These are phyloP conservation scores for Falco peregrinus DNA, from an alignment of 2,797 vertebrate species.

Conservation along the genomic window DNA sequence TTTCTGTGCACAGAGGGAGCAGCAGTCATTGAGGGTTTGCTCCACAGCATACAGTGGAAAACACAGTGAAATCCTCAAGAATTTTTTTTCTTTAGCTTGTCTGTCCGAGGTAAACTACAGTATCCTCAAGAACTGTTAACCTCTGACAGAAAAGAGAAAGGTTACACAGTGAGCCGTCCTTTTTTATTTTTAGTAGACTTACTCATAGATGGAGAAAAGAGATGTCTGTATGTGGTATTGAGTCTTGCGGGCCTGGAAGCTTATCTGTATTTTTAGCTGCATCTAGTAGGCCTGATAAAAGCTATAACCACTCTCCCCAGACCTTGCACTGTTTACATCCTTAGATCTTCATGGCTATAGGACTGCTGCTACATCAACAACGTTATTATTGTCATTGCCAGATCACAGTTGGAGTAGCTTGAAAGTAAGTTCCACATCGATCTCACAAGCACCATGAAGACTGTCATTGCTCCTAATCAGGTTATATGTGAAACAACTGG, in stretches of 20 bases:
- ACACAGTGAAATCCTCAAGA: neutral
- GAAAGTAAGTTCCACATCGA: neutral
- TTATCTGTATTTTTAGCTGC: neutral
- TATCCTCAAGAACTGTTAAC: neutral
- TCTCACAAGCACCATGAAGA: neutral
- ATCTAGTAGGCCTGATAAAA: neutral
- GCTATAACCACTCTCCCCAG: neutral
- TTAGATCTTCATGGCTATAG: neutral
- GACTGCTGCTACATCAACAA: neutral
- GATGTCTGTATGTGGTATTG: neutral
- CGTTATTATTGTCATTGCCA: neutral
- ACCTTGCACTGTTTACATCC: neutral
- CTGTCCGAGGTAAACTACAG: neutral
- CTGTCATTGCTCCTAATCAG: neutral
- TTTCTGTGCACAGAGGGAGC: neutral
- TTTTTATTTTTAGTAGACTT: neutral
- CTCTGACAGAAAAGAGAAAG: neutral
- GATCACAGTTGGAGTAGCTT: neutral
- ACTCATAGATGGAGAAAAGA: neutral
- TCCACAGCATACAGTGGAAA: rapidly evolving
- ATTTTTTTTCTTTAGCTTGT: neutral
- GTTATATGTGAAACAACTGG: neutral
- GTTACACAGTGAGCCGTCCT: neutral
- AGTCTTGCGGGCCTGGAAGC: neutral
- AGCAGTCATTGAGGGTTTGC: neutral